phyloP scores from a whole-genome alignment of 1,140 invertebrate species.

The Sycophila sp. region DNA sequence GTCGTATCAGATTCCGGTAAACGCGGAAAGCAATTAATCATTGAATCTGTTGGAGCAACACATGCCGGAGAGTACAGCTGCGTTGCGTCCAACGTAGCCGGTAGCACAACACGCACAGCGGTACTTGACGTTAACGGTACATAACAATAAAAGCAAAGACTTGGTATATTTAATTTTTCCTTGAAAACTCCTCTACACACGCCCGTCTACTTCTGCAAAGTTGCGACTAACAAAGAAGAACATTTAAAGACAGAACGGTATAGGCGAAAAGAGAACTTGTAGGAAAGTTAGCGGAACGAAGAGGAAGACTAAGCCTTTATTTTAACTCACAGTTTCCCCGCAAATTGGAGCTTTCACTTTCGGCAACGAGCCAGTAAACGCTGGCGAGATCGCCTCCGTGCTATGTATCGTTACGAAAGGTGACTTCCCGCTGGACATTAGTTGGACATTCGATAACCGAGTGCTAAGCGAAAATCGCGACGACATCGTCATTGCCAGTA shows the following conservation, averaged over 20 bases:
- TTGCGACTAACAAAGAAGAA: no score
- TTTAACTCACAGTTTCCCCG: constrained; percentile 74
- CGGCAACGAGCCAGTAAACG: constrained; percentile 75
- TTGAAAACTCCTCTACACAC: constrained; percentile 65
- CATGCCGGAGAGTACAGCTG: constrained; percentile 82
- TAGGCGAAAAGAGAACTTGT: no score
- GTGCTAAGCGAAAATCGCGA: constrained; percentile 58
- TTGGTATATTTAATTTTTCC: constrained; percentile 65
- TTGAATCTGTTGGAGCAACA: constrained; percentile 74
- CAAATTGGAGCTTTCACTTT: constrained; percentile 77
- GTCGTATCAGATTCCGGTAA: constrained; percentile 72
- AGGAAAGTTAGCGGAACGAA: no score
- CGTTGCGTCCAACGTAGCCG: constrained; percentile 74
- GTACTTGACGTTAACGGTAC: constrained; percentile 79
- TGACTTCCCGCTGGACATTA: constrained; percentile 81
- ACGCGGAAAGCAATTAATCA: constrained; percentile 76
- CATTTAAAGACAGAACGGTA: no score
- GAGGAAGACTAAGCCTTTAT: no score
- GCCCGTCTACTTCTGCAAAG: no score
- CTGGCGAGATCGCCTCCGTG: constrained; percentile 74
- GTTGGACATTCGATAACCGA: constrained; percentile 78
- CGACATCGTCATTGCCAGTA: constrained; percentile 72
- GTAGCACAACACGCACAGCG: constrained; percentile 72
- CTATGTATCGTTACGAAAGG: constrained; percentile 86
- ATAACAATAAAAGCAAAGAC: not conserved